Evolutionary conservation across 2,113 vertebrate genomes (phyloP).

Genomic region (Psammodynastes pulverulentus): DNA sequence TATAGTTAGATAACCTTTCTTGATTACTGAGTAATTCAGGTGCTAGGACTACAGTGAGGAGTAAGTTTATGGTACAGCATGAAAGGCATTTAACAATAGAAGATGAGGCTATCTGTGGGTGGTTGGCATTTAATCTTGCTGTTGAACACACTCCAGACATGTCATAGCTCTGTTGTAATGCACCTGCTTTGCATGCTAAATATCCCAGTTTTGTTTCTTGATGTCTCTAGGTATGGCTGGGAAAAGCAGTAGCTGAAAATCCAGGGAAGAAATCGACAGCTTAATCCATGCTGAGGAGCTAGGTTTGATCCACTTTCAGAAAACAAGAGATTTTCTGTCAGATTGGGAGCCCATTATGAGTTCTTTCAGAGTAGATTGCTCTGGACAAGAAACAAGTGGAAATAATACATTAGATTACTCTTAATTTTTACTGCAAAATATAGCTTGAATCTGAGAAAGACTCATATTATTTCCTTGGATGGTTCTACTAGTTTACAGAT

Average conservation of each 20-base stretch:
- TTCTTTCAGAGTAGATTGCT: conserved; percentile 14
- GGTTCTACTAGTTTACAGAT: background rate
- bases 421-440: background rate
- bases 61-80: background rate
- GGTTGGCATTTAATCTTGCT: background rate
- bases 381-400: background rate
- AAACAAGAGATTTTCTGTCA: conserved; percentile 18
- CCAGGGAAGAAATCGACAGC: background rate
- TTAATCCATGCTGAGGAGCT: background rate
- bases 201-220: background rate
- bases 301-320: conserved; percentile 3
- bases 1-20: background rate
- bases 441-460: background rate
- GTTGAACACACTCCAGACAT: background rate
- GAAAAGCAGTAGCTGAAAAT: background rate
- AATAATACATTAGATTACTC: conserved; percentile 16
- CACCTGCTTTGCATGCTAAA: background rate
- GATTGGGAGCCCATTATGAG: background rate
- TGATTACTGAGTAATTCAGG: background rate
- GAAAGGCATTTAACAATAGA: background rate
- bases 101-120: background rate
- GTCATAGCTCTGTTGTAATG: background rate
- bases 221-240: background rate
- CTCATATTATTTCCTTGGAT: background rate
- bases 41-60: too few relatives aligned